Evolutionary conservation across 2,888 invertebrate genomes (phyloP), one percentile per base, ranked within the genome.

Genomic region (Torymus tubicola): DNA sequence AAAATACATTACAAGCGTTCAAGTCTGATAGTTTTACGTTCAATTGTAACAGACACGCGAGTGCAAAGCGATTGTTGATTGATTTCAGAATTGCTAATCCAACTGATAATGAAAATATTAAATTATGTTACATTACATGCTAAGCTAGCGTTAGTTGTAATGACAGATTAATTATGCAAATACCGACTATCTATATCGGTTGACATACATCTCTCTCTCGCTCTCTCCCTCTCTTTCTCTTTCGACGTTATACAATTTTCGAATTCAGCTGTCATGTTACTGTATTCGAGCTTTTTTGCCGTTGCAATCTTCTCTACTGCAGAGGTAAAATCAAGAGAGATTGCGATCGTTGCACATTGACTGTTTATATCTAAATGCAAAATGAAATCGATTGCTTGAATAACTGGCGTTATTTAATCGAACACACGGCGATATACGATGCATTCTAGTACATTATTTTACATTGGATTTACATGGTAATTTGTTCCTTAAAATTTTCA

Each of bases 21-120:
- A 42, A 42, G 31, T 24, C 16, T 67, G 31, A 50, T 63, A 53
- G 57, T 68, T 80, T 64, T 71, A 80, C 61, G 10, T 61, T 0
- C 12, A 16, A 67, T 31, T n/a, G 16, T 11, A 24, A 50, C 57
- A 8, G 53, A 67, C 42, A 67, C 42, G 42, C 8, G 8, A 42
- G 42, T 42, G 42, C 1, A 5, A 52, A 10, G 18, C 0, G 24
- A 67, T 64, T 11, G 31, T 16, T 74, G 68, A 74, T 70, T 61
- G 74, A 69, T 70, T 16, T 50, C 24, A 16, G 18, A 31, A 57
- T 13, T 10, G 24, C 53, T 58, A 24, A 71, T 71, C 24, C 21
- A 16, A 52, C 16, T 11, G 57, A 75, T 73, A 63, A 63, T 58
- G 68, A 73, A 68, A 79, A 68, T 69, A 63, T 57, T 61, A 61